Base-by-base conservation (phyloP, 2,888 invertebrate species). In the Ptilodon capucinus region DNA sequence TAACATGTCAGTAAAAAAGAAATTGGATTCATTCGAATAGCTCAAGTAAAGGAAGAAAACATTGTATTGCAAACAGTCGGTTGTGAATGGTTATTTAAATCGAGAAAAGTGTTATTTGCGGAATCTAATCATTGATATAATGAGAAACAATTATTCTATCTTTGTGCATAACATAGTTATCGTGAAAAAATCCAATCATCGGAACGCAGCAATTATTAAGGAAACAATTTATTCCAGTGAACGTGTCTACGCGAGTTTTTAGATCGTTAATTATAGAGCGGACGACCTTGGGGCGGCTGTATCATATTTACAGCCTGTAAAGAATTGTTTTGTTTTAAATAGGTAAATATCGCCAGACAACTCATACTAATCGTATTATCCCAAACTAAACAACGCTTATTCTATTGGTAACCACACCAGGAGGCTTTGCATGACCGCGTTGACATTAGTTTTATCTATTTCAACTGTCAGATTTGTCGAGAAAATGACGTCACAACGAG, bases 241-340 rank as follows among this genome's bases (percentile, higher is more conserved):
- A 64, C 57, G 62, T 54, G 57, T 50, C 50, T 36, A 50, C 46
- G 48, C 60, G 39, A 42, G 51, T 66, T 67, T 67, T 63, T 53
- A 51, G 48, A 58, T 52, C 45, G 52, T 65, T 61, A 55, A 64
- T 57, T 61, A 55, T 63, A 48, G 44, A 60, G 40, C 25, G 36
- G 52, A 25, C 41, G 64, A 54, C 75, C 77, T 74, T 75, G 52
- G 7, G 19, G 4, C 19, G 11, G 0, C 9, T 25, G n/a, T 25
- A 40, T 23, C 4, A 40, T 16, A 25, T 9, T 40, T 40, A 40
- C 40, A 45, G 40, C 45, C 40, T n/a, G 5, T 32, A 11, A 4
- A 32, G 32, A n/a, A 9, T 32, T 4, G 5, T 32, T n/a, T n/a
- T 32, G 32, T 11, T 32, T 8, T 13, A n/a, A n/a, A n/a, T n/a